A percentile compares a stretch with the other conserved stretches of the same genome.
Conservation (phyloP, 2,888 invertebrate species). For the Celastrina argiolus region DNA sequence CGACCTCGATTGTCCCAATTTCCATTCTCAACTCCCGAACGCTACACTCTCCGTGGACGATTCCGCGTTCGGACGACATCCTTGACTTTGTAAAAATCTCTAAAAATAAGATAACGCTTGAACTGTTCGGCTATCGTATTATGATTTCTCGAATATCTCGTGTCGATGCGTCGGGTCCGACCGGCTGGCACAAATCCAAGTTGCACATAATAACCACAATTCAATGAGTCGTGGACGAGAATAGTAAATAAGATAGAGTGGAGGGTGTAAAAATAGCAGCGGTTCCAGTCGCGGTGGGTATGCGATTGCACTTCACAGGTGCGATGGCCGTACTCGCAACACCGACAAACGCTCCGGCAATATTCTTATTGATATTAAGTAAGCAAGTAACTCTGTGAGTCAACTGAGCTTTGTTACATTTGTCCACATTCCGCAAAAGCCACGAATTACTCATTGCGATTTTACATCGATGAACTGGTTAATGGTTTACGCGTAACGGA, state of each 20-base stretch:
- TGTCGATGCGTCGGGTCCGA: slow-evolving; percentile 66
- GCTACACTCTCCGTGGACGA: slow-evolving; percentile 9
- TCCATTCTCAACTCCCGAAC: slow-evolving; percentile 27
- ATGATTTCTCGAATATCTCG: slow-evolving; percentile 71
- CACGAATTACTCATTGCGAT: neutral
- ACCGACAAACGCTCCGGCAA: slow-evolving; percentile 34
- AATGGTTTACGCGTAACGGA: neutral
- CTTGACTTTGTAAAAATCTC: slow-evolving; percentile 49
- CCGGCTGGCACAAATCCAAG: slow-evolving; percentile 72
- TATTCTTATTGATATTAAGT: slow-evolving; percentile 30
- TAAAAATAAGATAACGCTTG: slow-evolving; percentile 40
- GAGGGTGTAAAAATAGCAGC: slow-evolving; percentile 72
- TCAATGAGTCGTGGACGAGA: slow-evolving; percentile 77
- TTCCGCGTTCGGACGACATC: slow-evolving; percentile 37
- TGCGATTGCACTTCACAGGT: slow-evolving; percentile 72
- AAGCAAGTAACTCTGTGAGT: slow-evolving; percentile 1
- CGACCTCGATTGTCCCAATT: slow-evolving; percentile 58
- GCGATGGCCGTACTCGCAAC: slow-evolving; percentile 64
- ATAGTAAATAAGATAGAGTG: slow-evolving; percentile 77
- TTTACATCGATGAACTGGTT: neutral
- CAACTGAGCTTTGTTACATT: slow-evolving; percentile 5
- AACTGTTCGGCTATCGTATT: slow-evolving; percentile 36
- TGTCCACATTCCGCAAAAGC: neutral
- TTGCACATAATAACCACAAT: slow-evolving; percentile 78
- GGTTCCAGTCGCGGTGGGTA: slow-evolving; percentile 65